Conservation (phyloP, 2,113 vertebrate genomes). For the Motacilla tschutschensis region DNA sequence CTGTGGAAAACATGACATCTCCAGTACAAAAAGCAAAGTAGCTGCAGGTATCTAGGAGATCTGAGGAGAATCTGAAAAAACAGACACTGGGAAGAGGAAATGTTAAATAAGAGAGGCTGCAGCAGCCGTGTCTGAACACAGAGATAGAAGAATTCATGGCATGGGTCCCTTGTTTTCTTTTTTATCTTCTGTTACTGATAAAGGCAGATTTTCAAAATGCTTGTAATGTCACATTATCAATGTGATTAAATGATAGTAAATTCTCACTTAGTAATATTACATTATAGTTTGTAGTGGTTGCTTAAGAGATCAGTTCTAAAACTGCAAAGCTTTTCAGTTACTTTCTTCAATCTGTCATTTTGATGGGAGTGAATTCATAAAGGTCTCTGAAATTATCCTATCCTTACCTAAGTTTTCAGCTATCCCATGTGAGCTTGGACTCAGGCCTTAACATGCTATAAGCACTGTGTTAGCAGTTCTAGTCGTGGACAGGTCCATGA, state of each 20-base stretch:
- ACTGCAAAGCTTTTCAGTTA: not conserved
- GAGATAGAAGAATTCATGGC: not conserved
- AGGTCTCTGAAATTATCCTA: not conserved
- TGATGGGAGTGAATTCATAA: not conserved
- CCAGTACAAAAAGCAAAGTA: not conserved
- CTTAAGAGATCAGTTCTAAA: constrained; percentile 8
- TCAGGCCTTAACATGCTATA: not conserved
- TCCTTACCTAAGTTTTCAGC: not conserved
- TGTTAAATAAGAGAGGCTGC: not conserved
- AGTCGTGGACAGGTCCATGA: not conserved
- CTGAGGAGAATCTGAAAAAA: not conserved
- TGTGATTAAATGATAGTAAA: not conserved
- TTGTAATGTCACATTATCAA: not conserved
- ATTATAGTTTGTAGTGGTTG: not conserved
- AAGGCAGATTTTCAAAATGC: not conserved
- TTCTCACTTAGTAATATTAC: not conserved
- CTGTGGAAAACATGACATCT: not conserved
- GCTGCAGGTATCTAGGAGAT: not conserved
- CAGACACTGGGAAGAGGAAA: not conserved
- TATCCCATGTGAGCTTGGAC: not conserved
- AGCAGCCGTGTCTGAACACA: not conserved
- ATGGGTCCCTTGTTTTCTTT: not conserved
- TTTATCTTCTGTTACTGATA: not conserved
- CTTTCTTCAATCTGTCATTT: not conserved
- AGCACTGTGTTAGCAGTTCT: not conserved